phyloP scores from a whole-genome alignment of 64 coral and sea anemone species.

The Hydrozoanthus tunicans region DNA sequence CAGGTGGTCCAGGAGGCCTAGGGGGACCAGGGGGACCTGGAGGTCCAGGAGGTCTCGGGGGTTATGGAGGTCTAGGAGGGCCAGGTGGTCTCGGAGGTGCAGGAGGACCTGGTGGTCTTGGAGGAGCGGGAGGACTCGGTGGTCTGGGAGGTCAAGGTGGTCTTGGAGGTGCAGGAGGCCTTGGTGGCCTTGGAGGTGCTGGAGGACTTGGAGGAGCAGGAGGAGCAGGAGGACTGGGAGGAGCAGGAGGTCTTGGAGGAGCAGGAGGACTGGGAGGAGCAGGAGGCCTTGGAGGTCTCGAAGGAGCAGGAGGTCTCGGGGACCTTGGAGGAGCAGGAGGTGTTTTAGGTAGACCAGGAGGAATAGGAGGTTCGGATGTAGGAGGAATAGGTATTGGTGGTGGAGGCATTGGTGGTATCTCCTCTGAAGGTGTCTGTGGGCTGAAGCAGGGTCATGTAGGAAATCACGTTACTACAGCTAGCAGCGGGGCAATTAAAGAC shows the following conservation, averaged over 20 bases:
- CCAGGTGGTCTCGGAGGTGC: background rate
- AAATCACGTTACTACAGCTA: conserved; percentile 7
- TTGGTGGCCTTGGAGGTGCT: background rate
- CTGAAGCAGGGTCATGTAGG: background rate
- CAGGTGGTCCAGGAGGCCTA: background rate
- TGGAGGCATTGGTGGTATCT: background rate
- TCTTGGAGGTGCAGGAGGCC: background rate
- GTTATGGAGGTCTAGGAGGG: background rate
- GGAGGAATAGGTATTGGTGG: background rate
- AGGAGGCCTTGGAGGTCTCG: background rate
- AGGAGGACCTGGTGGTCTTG: background rate
- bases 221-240: background rate
- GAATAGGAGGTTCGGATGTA: background rate
- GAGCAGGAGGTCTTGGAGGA: background rate
- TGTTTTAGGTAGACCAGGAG: background rate
- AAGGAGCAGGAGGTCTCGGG: background rate
- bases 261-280: background rate
- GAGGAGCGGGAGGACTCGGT: background rate
- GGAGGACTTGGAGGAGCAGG: conserved; percentile 2
- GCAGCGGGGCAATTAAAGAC: conserved; percentile 1
- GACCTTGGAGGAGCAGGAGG: conserved; percentile 2
- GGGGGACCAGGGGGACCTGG: background rate
- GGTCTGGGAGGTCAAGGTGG: background rate
- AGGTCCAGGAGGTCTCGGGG: background rate
- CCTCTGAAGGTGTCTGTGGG: background rate